phyloP scores from a whole-genome alignment of 2,797 vertebrate genomes.

The Cyclura pinguis region DNA sequence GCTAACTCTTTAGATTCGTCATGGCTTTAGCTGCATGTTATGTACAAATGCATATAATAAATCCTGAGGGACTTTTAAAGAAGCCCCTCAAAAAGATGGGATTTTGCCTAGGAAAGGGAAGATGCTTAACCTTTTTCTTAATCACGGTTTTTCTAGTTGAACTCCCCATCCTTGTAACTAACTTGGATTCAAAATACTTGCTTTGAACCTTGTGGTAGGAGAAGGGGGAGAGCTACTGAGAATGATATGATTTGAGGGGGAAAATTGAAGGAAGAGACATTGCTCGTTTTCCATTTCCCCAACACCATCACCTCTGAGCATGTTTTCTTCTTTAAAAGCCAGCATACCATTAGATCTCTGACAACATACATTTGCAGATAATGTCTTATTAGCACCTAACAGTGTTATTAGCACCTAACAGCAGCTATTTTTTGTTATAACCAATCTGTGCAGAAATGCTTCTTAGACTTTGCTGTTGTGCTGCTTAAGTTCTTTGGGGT shows the following conservation, averaged over 20 bases:
- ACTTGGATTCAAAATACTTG: neutral
- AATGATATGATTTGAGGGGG: neutral
- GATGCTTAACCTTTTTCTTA: no score
- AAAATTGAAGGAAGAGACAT: neutral
- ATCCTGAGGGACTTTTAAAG: neutral
- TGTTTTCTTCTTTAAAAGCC: neutral
- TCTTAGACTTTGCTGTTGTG: neutral
- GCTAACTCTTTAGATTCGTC: neutral
- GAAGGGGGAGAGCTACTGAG: no score
- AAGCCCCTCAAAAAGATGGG: no score
- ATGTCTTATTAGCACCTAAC: neutral
- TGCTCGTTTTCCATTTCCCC: neutral
- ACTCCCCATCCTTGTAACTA: neutral
- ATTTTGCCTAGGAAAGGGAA: neutral
- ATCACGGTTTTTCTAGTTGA: neutral
- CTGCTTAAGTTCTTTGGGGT: neutral
- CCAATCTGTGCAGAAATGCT: neutral
- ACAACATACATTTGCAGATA: neutral
- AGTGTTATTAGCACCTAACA: neutral
- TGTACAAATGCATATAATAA: neutral
- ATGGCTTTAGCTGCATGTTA: neutral
- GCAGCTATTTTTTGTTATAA: neutral
- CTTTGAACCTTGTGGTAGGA: neutral
- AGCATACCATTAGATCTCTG: no score
- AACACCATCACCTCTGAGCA: neutral